Conservation (phyloP, 1,140 invertebrate species). For the Leptonema lineaticorne region DNA sequence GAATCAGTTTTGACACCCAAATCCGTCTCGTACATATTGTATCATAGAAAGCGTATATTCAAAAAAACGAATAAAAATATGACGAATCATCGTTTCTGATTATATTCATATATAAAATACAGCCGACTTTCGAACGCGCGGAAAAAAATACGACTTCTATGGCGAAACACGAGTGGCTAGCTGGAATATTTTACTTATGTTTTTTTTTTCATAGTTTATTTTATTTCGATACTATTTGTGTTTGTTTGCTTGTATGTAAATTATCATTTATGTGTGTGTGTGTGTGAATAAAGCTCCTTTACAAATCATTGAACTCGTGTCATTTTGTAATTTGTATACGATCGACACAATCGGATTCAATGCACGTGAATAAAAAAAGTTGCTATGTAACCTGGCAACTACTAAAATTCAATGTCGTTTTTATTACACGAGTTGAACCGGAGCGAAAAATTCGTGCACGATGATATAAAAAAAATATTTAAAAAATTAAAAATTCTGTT, state of each 20-base stretch:
- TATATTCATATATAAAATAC: conserved; percentile 40
- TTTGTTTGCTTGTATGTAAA: too few species aligned
- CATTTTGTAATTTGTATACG: not conserved
- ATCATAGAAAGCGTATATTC: not conserved
- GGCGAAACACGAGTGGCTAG: not conserved
- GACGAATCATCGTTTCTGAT: conserved; percentile 39
- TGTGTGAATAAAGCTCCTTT: too few species aligned
- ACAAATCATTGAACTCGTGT: conserved; percentile 20
- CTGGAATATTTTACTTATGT: not conserved
- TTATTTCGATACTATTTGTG: too few species aligned
- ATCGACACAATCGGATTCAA: not conserved
- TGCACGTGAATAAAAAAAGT: too few species aligned
- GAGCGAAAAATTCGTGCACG: too few species aligned
- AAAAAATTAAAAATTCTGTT: too few species aligned
- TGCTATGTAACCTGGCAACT: too few species aligned
- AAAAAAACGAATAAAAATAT: conserved; percentile 29
- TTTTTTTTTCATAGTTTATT: not conserved
- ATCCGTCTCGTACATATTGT: conserved; percentile 10
- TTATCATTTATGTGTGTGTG: too few species aligned
- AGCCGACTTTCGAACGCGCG: conserved; percentile 11
- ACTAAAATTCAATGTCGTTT: too few species aligned
- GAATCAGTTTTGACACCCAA: conserved; percentile 34
- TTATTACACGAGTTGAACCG: too few species aligned
- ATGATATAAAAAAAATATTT: too few species aligned
- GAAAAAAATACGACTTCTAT: not conserved